Evolutionary conservation across 1,140 invertebrate species (phyloP).

Genomic region (Bursaphelenchus mucronatus): DNA sequence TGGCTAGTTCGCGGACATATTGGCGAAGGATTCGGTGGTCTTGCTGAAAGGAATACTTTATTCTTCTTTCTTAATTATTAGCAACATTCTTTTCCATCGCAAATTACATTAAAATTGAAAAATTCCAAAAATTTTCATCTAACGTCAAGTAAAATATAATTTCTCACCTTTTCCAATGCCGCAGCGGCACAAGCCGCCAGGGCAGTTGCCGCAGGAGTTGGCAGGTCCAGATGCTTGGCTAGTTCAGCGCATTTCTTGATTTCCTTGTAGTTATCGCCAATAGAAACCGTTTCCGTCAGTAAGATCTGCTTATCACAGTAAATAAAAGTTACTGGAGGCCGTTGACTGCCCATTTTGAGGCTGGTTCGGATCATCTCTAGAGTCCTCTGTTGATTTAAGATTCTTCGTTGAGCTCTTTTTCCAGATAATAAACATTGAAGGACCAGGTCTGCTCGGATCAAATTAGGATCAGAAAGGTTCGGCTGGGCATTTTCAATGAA

Average conservation of each 20-base stretch:
- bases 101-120: no score
- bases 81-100: no score
- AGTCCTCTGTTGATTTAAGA: background rate
- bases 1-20: constrained; percentile 9
- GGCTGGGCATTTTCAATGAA: constrained; percentile 10
- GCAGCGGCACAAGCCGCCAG: background rate
- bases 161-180: constrained; percentile 1
- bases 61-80: no score
- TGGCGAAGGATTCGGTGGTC: background rate
- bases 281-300: constrained; percentile 8
- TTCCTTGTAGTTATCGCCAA: constrained; percentile 16
- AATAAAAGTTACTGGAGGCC: constrained; percentile 7
- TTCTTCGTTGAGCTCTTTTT: background rate
- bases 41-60: background rate
- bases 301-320: constrained; percentile 12
- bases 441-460: constrained; percentile 4
- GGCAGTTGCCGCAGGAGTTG: constrained; percentile 10
- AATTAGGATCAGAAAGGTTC: constrained; percentile 1
- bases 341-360: constrained; percentile 8
- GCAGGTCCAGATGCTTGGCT: constrained; percentile 10
- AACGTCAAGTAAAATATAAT: no score
- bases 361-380: constrained; percentile 7
- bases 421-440: constrained; percentile 1
- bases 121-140: no score
- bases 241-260: constrained; percentile 14